phyloP scores from a whole-genome alignment of 2,888 invertebrate species.

The Asteroscopus sphinx region DNA sequence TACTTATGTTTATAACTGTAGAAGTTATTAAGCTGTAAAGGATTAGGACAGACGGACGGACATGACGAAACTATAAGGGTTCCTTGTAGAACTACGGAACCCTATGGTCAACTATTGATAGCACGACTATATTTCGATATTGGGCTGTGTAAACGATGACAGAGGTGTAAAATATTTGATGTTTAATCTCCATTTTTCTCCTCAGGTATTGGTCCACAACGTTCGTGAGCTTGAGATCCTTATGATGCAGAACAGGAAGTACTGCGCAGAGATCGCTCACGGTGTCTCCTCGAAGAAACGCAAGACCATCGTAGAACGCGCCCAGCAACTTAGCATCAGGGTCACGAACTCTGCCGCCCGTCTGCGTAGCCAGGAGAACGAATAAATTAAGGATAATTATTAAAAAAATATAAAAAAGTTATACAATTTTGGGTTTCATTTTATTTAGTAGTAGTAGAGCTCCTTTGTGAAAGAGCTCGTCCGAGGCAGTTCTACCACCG shows the following conservation, averaged over 20 bases:
- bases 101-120: no score
- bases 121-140: no score
- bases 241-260: conserved; percentile 99
- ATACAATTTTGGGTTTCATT: conserved; percentile 16
- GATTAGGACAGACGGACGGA: no score
- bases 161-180: no score
- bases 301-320: conserved; percentile 98
- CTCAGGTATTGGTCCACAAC: conserved; percentile 86
- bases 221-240: conserved; percentile 98
- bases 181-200: background rate
- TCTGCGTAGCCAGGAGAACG: conserved; percentile 99
- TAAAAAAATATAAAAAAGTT: conserved; percentile 52
- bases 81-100: no score
- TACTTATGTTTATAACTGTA: no score
- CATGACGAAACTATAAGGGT: no score
- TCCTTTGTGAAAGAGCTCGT: no score
- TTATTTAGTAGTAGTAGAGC: background rate
- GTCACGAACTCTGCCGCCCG: conserved; percentile 99
- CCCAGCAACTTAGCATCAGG: conserved; percentile 98
- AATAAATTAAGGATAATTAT: conserved; percentile 91
- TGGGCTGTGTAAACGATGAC: no score
- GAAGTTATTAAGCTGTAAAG: no score
- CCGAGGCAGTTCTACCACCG: no score
- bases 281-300: conserved; percentile 99
- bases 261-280: conserved; percentile 99